Percentiles rank a stretch among this genome's conserved stretches.
phyloP scores from a whole-genome alignment of 2,113 vertebrate genomes.

The Lamprotornis superbus region DNA sequence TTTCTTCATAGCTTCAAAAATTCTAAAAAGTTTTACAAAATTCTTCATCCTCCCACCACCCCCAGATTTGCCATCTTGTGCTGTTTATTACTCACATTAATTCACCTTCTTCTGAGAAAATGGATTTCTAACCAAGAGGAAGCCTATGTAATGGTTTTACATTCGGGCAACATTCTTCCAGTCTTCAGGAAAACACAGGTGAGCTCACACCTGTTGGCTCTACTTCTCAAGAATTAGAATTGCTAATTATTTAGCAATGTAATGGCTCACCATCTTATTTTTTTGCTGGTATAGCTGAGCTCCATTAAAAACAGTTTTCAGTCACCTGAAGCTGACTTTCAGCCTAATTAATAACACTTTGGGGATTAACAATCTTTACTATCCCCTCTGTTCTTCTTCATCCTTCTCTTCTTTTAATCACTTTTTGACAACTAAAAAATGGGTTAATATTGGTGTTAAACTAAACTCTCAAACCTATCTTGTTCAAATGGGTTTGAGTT shows the following conservation, averaged over 20 bases:
- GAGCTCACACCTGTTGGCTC: not conserved
- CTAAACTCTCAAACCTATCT: not conserved
- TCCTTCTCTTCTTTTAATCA: not conserved
- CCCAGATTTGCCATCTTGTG: not conserved
- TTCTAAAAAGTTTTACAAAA: not conserved
- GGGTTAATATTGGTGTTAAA: not conserved
- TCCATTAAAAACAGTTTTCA: not conserved
- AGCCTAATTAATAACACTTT: not conserved
- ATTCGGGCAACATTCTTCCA: not conserved
- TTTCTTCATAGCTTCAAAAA: not conserved
- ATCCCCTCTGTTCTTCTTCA: not conserved
- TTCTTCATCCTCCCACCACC: fast-evolving
- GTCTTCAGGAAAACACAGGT: not conserved
- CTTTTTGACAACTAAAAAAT: not conserved
- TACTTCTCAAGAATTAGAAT: not conserved
- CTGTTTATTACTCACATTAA: not conserved
- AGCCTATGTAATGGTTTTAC: not conserved
- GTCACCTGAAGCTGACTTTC: not conserved
- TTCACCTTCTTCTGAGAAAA: not conserved
- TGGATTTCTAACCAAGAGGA: not conserved
- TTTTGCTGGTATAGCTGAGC: not conserved
- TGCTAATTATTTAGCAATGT: not conserved
- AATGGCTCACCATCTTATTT: not conserved
- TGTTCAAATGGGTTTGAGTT: not conserved
- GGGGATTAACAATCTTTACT: not conserved